These are phyloP conservation scores for Drosophila atripex DNA, from an alignment of 2,888 invertebrate genomes.

Conservation along the genomic window DNA sequence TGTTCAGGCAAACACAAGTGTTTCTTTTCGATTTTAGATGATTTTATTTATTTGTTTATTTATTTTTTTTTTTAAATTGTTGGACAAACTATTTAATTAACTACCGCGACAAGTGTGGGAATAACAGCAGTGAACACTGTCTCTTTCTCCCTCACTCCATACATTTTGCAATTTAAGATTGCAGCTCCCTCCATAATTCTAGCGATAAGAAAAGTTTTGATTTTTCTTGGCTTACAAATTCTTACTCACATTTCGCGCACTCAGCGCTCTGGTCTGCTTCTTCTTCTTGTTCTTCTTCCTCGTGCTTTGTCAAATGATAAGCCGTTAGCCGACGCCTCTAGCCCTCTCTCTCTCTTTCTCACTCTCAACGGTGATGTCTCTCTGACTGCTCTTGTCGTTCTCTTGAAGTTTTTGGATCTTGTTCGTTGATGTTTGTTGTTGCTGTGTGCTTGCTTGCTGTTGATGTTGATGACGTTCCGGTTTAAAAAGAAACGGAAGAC, in stretches of 20 bases:
- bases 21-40: background rate
- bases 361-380: background rate
- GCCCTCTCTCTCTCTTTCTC: slow-evolving; percentile 1
- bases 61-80: no score
- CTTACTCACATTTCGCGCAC: slow-evolving; percentile 64
- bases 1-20: background rate
- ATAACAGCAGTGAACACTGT: slow-evolving; percentile 33
- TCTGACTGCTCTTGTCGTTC: slow-evolving; percentile 10
- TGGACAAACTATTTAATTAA: no score
- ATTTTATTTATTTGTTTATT: no score
- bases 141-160: background rate
- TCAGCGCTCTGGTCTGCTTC: slow-evolving; percentile 42
- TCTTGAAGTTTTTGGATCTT: slow-evolving; percentile 52
- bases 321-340: slow-evolving; percentile 39
- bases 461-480: slow-evolving; percentile 37
- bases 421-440: slow-evolving; percentile 21
- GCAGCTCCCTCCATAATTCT: background rate
- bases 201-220: background rate
- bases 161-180: slow-evolving; percentile 3
- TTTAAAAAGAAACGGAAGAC: slow-evolving; percentile 49
- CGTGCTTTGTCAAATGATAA: slow-evolving; percentile 40
- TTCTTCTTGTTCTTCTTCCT: slow-evolving; percentile 17
- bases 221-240: background rate
- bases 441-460: slow-evolving; percentile 47
- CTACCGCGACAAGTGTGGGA: slow-evolving; percentile 19